Base-by-base conservation (phyloP, 2,888 invertebrate genomes). In the Erebia palarica region DNA sequence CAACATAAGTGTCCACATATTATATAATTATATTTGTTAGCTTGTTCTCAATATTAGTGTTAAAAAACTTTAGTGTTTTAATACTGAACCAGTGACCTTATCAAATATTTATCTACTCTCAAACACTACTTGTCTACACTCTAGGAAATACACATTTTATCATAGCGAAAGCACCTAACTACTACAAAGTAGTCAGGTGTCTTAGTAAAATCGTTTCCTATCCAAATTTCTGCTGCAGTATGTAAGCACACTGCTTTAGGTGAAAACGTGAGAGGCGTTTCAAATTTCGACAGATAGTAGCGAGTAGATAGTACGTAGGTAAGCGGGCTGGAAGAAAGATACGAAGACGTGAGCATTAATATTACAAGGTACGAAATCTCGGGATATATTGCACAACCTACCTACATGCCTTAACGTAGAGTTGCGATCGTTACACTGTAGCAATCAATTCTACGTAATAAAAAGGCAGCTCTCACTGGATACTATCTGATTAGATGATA, bases 241-340 rank as follows among this genome's bases (percentile, higher is more conserved):
- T 70, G 75, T 75, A 74, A 73, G 74, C 69, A 75, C 72, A 66
- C 65, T 72, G 70, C 75, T 75, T 72, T 73, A 75, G 71, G 65
- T 74, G 69, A 47, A 72, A 72, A 75, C 75, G 75, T 75, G 75
- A 73, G 70, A 55, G 69, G 73, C 70, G 70, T 73, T 72, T 69
- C 67, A 75, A 75, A 73, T 73, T 71, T 68, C 63, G 65, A 55
- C 71, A 68, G 67, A 69, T 74, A 74, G 61, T 69, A 67, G 68
- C 65, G 63, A 68, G 69, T 70, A 69, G 66, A 68, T 68, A 69
- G 69, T 36, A 36, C 21, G 49, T 68, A 70, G 11, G 72, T 71
- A 65, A 75, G 73, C 63, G 72, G 68, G 69, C 71, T 74, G 68
- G 73, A 74, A 74, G 70, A 69, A 73, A 74, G 70, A 74, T 71